These are phyloP conservation scores for Chymomyza fuscimana DNA, from an alignment of 2,888 invertebrate species.

Conservation along the genomic window DNA sequence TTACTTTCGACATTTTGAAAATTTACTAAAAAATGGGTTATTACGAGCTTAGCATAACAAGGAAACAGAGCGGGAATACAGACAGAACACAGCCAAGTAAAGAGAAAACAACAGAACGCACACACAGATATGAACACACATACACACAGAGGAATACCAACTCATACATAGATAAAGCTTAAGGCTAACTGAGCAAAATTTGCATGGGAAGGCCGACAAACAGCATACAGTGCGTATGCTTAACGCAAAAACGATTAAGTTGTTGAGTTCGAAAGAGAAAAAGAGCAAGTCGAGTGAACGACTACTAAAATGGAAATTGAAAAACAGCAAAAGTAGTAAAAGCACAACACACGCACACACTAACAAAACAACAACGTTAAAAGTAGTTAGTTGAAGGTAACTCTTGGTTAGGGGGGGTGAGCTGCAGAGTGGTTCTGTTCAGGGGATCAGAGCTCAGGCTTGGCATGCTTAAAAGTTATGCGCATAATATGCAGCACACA, in stretches of 20 bases:
- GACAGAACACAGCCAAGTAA: not conserved
- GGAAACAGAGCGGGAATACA: constrained; percentile 5
- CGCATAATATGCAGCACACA: constrained; percentile 61
- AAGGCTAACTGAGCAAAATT: not conserved
- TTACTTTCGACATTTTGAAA: constrained; percentile 71
- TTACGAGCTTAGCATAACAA: constrained; percentile 62
- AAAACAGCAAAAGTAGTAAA: constrained; percentile 43
- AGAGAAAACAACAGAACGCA: constrained; percentile 7
- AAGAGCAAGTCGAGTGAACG: constrained; percentile 2
- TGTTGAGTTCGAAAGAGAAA: constrained; percentile 47
- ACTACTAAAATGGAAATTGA: constrained; percentile 58
- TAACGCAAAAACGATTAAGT: constrained; percentile 71
- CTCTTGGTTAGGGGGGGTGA: not conserved
- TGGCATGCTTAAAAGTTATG: constrained; percentile 55
- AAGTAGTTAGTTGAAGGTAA: not conserved
- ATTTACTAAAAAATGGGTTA: constrained; percentile 61
- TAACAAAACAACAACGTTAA: not conserved
- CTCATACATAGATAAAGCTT: not conserved
- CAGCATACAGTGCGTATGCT: constrained; percentile 54
- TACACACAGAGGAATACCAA: constrained; percentile 2
- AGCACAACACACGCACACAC: constrained; percentile 10
- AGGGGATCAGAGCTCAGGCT: not conserved
- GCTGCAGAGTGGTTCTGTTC: no score
- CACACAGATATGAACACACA: constrained; percentile 8
- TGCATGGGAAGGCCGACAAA: not conserved